A percentile compares a stretch with the other conserved stretches of the same genome.
phyloP scores from a whole-genome alignment of 2,113 vertebrate species.

The Panthera tigris region DNA sequence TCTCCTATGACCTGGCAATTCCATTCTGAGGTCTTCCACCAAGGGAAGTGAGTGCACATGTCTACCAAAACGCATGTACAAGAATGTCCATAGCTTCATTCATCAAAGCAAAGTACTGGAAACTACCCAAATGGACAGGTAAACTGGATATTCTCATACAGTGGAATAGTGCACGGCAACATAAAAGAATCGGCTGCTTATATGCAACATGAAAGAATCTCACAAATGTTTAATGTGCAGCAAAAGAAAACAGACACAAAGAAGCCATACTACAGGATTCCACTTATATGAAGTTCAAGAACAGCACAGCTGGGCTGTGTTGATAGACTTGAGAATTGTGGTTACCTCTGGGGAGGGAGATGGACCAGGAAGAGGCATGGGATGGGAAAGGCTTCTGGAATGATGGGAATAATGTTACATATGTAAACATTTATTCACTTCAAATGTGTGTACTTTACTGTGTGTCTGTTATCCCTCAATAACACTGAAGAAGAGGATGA shows the following conservation, averaged over 20 bases:
- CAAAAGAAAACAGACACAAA: not conserved
- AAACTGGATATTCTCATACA: not conserved
- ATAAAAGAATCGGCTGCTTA: not conserved
- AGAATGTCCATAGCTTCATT: not conserved
- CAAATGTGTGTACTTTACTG: not conserved
- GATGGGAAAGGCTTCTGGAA: not conserved
- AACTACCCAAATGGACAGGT: not conserved
- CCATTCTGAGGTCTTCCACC: not conserved
- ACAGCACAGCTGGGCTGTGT: not conserved
- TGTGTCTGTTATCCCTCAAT: not conserved
- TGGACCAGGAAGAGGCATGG: not conserved
- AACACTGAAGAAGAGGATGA: not conserved
- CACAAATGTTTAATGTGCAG: not conserved
- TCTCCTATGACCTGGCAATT: not conserved
- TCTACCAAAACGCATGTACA: not conserved
- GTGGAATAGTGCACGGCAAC: not conserved
- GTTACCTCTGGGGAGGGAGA: not conserved
- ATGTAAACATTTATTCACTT: not conserved
- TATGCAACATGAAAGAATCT: not conserved
- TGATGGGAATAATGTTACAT: not conserved
- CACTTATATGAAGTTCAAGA: not conserved
- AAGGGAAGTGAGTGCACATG: not conserved
- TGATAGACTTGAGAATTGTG: not conserved
- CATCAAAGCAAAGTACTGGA: not conserved
- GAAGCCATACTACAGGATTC: not conserved